Percentiles rank a stretch among this genome's conserved stretches.
These are phyloP conservation scores for Hyaena hyaena DNA, from an alignment of 2,113 vertebrate species.

Conservation along the genomic window DNA sequence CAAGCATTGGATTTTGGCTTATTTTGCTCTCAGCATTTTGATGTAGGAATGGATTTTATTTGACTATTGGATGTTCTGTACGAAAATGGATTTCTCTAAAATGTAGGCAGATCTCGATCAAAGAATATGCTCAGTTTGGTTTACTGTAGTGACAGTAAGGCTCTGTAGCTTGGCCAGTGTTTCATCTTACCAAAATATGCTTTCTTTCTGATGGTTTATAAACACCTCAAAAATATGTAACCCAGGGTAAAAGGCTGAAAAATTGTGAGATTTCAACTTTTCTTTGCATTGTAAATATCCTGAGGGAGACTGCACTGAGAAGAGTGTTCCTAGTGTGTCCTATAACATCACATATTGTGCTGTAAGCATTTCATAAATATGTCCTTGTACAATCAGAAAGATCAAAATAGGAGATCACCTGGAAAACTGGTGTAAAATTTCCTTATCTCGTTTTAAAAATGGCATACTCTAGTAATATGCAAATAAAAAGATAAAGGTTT, in stretches of 20 bases:
- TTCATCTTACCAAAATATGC: neutral
- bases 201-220: neutral
- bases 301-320: neutral
- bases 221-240: neutral
- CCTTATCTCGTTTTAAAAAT: slow-evolving; percentile 37
- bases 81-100: slow-evolving; percentile 46
- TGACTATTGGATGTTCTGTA: neutral
- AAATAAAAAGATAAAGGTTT: neutral
- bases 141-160: neutral
- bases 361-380: neutral
- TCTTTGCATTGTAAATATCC: slow-evolving; percentile 11
- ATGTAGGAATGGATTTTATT: neutral
- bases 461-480: neutral
- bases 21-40: slow-evolving; percentile 23
- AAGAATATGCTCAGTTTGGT: neutral
- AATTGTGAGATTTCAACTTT: neutral
- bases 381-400: neutral
- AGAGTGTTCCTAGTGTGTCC: neutral
- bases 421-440: neutral
- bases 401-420: neutral
- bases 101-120: neutral
- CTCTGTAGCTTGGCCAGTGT: neutral
- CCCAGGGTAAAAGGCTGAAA: neutral
- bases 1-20: neutral
- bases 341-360: neutral